Base-by-base conservation (phyloP, 1,140 invertebrate species). In the Saccostrea cuccullata region DNA sequence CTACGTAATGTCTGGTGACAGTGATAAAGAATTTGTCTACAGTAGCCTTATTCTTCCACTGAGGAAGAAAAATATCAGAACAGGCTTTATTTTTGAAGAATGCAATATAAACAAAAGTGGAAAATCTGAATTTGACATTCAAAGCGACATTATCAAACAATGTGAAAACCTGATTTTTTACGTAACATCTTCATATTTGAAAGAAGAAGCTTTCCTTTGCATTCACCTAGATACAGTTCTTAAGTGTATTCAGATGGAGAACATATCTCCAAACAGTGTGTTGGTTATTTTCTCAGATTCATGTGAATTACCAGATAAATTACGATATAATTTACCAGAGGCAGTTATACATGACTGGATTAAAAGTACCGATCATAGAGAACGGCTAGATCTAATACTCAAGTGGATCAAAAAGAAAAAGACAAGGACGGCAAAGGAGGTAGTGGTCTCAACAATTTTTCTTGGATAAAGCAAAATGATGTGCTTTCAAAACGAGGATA, bases 101-200 rank as follows among this genome's bases (percentile, higher is more conserved):
- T 70, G 20, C 23, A 12, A 4, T 11, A 8, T 70, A 23, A 70
- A 70, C 67, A 70, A 11, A 70, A 70, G n/a, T 70, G 67, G 67
- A 70, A 70, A 70, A n/a, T 70, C 67, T n/a, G n/a, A 23, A 23
- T 70, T 30, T 70, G n/a, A 70, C 23, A 30, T 70, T n/a, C 67
- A 70, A 30, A 23, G n/a, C 11, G 67, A 70, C 67, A 23, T 70
- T 5, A 6, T 23, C 23, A 70, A 70, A 70, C 20, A 5, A 11
- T 70, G 67, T 23, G 67, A 23, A 23, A n/a, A 70, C 23, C 11
- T 70, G 67, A 70, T 70, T 8, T 70, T 70, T 70, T 70, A 23
- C 23, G 1, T 70, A 12, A 70, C 67, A 11, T 23, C 67, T n/a
- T 4, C 67, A 70, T 70, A 70, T 30, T 23, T 70, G 11, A n/a